Percentiles rank a stretch among this genome's conserved stretches.
Conservation (phyloP, 2,113 vertebrate species). For the Varanus salvator region DNA sequence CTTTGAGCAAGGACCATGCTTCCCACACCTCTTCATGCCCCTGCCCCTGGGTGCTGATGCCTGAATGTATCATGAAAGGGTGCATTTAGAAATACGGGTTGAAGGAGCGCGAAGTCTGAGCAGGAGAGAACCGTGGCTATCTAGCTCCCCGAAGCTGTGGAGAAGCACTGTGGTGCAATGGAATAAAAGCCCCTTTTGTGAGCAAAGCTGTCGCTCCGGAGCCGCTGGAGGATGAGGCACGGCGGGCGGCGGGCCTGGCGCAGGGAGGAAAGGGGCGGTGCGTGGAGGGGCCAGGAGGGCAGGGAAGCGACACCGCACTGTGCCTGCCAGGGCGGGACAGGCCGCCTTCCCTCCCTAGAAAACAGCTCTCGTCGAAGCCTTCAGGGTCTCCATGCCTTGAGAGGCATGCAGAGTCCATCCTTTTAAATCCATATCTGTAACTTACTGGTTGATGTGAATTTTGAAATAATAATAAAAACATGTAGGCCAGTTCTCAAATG, state of each 20-base stretch:
- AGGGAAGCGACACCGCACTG: slow-evolving; percentile 76
- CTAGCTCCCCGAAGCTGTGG: neutral
- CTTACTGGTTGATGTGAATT: slow-evolving; percentile 64
- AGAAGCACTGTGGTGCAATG: rapidly evolving
- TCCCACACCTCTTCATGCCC: slow-evolving; percentile 7
- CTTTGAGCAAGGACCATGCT: slow-evolving; percentile 1
- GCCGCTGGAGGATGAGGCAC: slow-evolving; percentile 44
- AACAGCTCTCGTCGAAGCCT: slow-evolving; percentile 61
- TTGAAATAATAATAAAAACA: slow-evolving; percentile 18
- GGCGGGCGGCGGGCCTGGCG: neutral
- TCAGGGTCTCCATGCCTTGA: slow-evolving; percentile 74
- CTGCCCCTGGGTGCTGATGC: neutral
- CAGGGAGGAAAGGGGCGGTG: slow-evolving; percentile 19
- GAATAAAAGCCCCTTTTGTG: neutral
- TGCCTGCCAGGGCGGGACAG: slow-evolving; percentile 75
- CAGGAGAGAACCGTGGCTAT: slow-evolving; percentile 24
- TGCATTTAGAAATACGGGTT: slow-evolving; percentile 30
- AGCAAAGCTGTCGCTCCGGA: slow-evolving; percentile 13
- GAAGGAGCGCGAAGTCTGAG: neutral
- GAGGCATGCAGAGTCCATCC: slow-evolving; percentile 63
- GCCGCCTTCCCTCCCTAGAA: slow-evolving; percentile 51
- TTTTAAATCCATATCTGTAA: slow-evolving; percentile 65
- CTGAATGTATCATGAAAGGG: neutral
- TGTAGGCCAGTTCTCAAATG: slow-evolving; percentile 67
- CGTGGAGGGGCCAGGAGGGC: slow-evolving; percentile 60